Evolutionary conservation across 2,888 invertebrate genomes (phyloP).

Genomic region (Piscicola geometra): DNA sequence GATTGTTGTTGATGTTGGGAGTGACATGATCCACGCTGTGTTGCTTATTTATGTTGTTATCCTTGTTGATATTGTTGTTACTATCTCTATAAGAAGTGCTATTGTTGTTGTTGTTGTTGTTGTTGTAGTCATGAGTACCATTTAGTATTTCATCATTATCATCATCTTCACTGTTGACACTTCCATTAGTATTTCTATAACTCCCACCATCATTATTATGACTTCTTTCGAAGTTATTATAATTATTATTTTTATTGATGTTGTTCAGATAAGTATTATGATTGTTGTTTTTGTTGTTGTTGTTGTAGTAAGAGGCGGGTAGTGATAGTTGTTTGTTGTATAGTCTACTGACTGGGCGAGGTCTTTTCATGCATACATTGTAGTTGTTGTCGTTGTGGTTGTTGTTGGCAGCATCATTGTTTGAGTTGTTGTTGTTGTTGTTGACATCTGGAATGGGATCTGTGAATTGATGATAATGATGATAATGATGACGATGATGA

Average conservation of each 20-base stretch:
- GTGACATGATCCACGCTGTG: too few species aligned
- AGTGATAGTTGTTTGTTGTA: conserved; percentile 10
- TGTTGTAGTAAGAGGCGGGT: background rate
- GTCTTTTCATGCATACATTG: conserved; percentile 5
- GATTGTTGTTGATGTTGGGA: too few species aligned
- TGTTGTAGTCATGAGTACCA: too few species aligned
- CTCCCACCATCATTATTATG: background rate
- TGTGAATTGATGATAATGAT: background rate
- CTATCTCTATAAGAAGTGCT: too few species aligned
- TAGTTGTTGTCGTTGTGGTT: conserved; percentile 15
- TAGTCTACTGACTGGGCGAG: background rate
- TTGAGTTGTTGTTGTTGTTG: conserved; percentile 13
- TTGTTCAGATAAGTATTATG: background rate
- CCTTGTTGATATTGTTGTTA: too few species aligned
- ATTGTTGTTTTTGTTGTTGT: background rate
- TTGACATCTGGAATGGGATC: background rate
- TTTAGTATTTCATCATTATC: too few species aligned
- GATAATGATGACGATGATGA: too few species aligned
- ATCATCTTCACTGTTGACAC: too few species aligned
- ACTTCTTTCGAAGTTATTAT: background rate
- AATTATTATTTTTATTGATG: background rate
- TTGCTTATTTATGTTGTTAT: too few species aligned
- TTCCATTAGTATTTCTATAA: background rate
- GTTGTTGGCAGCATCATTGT: background rate
- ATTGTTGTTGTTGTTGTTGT: too few species aligned